Evolutionary conservation across 2,113 vertebrate species (phyloP).

Genomic region (Oryzias woworae): DNA sequence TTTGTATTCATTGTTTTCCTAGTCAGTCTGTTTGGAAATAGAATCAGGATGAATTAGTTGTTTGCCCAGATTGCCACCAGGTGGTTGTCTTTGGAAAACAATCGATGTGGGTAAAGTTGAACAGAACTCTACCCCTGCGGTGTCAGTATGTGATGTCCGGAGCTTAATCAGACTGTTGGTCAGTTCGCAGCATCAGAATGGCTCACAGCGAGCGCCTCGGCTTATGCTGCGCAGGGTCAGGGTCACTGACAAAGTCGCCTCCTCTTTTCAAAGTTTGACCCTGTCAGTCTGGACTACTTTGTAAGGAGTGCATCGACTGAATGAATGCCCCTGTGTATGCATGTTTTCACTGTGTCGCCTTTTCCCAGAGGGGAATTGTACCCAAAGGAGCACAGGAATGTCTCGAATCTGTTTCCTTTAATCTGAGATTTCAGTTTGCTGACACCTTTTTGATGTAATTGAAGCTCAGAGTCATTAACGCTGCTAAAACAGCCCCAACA

Average conservation of each 20-base stretch:
- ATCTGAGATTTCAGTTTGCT: slow-evolving; percentile 21
- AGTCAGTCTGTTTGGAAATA: slow-evolving; percentile 44
- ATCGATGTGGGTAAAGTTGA: slow-evolving; percentile 45
- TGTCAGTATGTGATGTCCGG: slow-evolving; percentile 9
- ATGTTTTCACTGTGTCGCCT: not conserved
- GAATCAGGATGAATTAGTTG: slow-evolving; percentile 49
- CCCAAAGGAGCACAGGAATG: slow-evolving; percentile 6
- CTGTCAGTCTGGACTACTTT: slow-evolving; percentile 10
- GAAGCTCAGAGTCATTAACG: slow-evolving; percentile 27
- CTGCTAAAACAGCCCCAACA: slow-evolving; percentile 25
- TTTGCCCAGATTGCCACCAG: slow-evolving; percentile 67
- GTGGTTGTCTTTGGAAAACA: slow-evolving; percentile 76
- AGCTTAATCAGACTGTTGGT: not conserved
- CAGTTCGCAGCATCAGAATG: slow-evolving; percentile 17
- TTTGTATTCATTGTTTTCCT: slow-evolving; percentile 52
- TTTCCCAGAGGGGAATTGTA: slow-evolving; percentile 23
- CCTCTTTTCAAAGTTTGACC: slow-evolving; percentile 47
- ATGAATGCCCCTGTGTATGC: not conserved
- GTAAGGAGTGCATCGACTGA: slow-evolving; percentile 19
- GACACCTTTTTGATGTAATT: slow-evolving; percentile 8
- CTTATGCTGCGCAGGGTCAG: slow-evolving; percentile 29
- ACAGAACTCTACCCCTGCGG: slow-evolving; percentile 22
- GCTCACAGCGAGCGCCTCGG: slow-evolving; percentile 9
- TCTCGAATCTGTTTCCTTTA: not conserved
- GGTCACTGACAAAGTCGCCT: slow-evolving; percentile 30